A percentile compares a stretch with the other conserved stretches of the same genome.
Evolutionary conservation across 1,140 invertebrate genomes (phyloP).

Genomic region (Penaeus chinensis): DNA sequence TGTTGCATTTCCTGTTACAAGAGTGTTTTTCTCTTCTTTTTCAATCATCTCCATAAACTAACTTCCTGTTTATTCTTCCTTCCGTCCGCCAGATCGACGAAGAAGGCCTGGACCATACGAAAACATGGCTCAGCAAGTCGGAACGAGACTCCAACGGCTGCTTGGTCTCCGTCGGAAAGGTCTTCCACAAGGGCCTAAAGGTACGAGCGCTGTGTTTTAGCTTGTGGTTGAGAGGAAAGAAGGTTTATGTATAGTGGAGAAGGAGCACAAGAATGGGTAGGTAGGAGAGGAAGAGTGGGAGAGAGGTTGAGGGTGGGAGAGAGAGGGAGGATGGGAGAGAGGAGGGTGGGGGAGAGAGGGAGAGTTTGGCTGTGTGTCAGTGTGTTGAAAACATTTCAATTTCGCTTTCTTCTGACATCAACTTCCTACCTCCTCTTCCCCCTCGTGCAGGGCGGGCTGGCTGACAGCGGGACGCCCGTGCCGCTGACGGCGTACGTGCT

Average conservation of each 20-base stretch:
- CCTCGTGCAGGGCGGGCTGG: conserved; percentile 71
- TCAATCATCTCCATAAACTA: no score
- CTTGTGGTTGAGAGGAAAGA: no score
- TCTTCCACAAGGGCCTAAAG: conserved; percentile 67
- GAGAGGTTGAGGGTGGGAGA: no score
- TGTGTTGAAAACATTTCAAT: background rate
- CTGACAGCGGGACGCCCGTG: conserved; percentile 72
- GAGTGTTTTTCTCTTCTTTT: no score
- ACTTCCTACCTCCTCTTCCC: background rate
- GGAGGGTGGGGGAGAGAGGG: no score
- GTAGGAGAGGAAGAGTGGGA: no score
- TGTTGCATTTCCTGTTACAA: no score
- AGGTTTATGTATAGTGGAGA: no score
- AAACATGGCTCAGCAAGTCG: background rate
- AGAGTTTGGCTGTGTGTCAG: no score
- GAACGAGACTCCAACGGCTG: conserved; percentile 69
- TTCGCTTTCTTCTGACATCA: background rate
- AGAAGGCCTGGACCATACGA: background rate
- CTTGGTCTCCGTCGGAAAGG: conserved; percentile 70
- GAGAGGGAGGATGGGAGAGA: no score
- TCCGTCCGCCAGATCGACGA: background rate
- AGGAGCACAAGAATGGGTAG: no score
- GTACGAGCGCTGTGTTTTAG: background rate
- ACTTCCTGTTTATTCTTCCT: background rate
- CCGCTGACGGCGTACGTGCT: conserved; percentile 78